Base-by-base conservation (phyloP, 2,888 invertebrate genomes). In the Bedellia somnulentella region DNA sequence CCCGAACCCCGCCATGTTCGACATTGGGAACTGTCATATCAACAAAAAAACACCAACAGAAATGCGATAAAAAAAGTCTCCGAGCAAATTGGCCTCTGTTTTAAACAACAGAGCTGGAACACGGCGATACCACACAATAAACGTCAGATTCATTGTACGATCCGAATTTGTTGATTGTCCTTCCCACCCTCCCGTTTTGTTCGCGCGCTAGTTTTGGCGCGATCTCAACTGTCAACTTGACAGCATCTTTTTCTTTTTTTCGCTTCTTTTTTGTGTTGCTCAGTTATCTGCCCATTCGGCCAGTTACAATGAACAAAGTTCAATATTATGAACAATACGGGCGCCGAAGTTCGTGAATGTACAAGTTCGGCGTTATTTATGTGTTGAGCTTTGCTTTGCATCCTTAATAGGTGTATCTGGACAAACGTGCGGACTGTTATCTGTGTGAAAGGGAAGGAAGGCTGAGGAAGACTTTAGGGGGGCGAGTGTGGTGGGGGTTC, bases 61-160 rank as follows among this genome's bases (percentile, higher is more conserved):
- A 50, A 52, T 32, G 42, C 49, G 63, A 67, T 67, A 70, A 67
- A 70, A 70, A 66, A 59, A 62, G 54, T 62, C 60, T 5, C 50
- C 52, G 60, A 68, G 70, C 70, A 73, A 75, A 71, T 75, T 75
- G 71, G 63, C 56, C 61, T 67, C 64, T 68, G 68, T 73, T 71
- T 56, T 62, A 61, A 75, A 71, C 71, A 73, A 70, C 58, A 55
- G 68, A 68, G 61, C 63, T 71, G 73, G 71, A 75, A 75, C 57
- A 57, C 55, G 46, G 53, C 59, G 75, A 75, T 75, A 73, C 57
- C 58, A 57, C 49, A 71, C 71, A 75, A 73, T 73, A 68, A 70
- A 64, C 59, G 68, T 68, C 71, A 62, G 67, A 71, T 62, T 49
- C 57, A 56, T 61, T 59, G 60, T 56, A 46, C 49, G 57, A 60